These are phyloP conservation scores for Oscarella lobularis DNA, from an alignment of 37 sponge, comb jelly and placozoan species.

Conservation along the genomic window DNA sequence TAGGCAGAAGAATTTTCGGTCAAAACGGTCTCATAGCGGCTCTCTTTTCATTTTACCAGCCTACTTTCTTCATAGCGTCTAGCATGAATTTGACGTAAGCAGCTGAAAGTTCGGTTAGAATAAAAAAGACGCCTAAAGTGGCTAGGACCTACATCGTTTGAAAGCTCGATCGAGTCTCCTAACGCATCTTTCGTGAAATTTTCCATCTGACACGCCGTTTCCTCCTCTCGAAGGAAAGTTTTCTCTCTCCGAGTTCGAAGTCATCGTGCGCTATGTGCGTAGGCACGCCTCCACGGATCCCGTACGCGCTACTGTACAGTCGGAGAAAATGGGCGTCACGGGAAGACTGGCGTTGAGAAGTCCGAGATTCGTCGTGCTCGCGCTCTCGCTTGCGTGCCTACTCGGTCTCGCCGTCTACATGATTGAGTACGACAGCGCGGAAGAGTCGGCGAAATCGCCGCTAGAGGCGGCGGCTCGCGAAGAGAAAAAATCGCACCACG, in stretches of 20 bases:
- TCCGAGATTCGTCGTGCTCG: not conserved
- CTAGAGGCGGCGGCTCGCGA: not conserved
- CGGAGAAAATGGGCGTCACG: too few relatives aligned
- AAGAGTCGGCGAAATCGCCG: not conserved
- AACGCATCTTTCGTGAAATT: constrained; percentile 28
- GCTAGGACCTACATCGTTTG: constrained; percentile 21
- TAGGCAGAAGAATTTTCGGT: not conserved
- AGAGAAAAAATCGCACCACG: not conserved
- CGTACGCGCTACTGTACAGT: too few relatives aligned
- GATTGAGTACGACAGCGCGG: not conserved
- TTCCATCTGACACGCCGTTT: constrained; percentile 5
- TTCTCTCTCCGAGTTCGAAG: constrained; percentile 14
- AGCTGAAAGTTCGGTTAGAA: constrained; percentile 18
- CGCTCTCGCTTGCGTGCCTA: not conserved
- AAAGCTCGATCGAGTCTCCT: constrained; percentile 27
- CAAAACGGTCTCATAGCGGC: too few relatives aligned
- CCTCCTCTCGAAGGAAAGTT: constrained; percentile 15
- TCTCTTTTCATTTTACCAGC: too few relatives aligned
- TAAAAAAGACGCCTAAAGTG: not conserved
- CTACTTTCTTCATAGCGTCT: constrained; percentile 69
- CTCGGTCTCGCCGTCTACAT: not conserved
- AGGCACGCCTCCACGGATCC: too few relatives aligned
- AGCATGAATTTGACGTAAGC: constrained; percentile 73
- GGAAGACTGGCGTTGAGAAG: not conserved
- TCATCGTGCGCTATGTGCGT: too few relatives aligned